Evolutionary conservation across 2,797 vertebrate species (phyloP).

Genomic region (Sebastes cheni): DNA sequence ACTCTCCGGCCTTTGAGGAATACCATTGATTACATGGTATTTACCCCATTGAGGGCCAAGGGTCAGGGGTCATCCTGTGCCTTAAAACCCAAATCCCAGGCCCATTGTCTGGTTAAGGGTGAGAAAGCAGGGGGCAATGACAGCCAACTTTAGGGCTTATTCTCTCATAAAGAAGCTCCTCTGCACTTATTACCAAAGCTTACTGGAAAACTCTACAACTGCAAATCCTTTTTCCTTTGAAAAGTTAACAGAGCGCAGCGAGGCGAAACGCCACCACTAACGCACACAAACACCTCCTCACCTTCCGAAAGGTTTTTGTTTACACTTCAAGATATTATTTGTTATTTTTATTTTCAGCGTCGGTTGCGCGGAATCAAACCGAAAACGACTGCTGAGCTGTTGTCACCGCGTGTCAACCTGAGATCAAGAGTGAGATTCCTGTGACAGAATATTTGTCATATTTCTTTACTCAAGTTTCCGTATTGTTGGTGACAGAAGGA

Average conservation of each 20-base stretch:
- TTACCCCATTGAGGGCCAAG: constrained; percentile 94
- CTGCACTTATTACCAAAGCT: constrained; percentile 71
- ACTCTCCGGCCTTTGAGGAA: constrained; percentile 89
- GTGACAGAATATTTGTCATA: constrained; percentile 75
- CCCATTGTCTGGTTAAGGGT: constrained; percentile 95
- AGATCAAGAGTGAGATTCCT: constrained; percentile 72
- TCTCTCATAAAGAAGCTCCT: constrained; percentile 73
- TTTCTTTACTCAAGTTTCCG: constrained; percentile 65
- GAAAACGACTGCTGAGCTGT: constrained; percentile 64
- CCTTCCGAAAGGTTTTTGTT: constrained; percentile 57
- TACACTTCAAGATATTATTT: constrained; percentile 71
- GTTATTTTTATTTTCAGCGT: constrained; percentile 73
- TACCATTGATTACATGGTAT: constrained; percentile 97
- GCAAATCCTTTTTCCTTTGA: constrained; percentile 69
- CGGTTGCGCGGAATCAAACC: constrained; percentile 55
- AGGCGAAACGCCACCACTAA: constrained; percentile 61
- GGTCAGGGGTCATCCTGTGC: constrained; percentile 92
- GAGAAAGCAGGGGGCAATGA: constrained; percentile 83
- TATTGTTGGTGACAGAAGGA: constrained; percentile 66
- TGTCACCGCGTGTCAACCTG: constrained; percentile 67
- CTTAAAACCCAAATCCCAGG: constrained; percentile 88
- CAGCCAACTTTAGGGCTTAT: constrained; percentile 87
- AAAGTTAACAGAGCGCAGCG: constrained; percentile 67
- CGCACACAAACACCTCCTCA: constrained; percentile 54
- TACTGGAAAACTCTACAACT: constrained; percentile 69